Base-by-base conservation (phyloP, 2,113 vertebrate species). In the Gasterosteus nipponicus region DNA sequence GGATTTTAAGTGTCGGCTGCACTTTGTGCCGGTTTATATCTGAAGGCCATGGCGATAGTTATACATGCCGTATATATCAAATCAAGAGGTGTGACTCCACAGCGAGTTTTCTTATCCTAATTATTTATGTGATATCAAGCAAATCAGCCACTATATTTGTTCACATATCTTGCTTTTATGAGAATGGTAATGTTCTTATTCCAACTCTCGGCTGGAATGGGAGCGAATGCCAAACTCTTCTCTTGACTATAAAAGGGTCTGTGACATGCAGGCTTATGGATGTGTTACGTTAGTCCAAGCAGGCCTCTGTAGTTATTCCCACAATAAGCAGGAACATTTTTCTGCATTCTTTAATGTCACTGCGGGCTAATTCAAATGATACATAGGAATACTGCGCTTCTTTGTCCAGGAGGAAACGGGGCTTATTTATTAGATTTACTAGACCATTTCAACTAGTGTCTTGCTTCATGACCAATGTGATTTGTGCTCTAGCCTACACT, bases 291-390 rank as follows among this genome's bases (percentile, higher is more conserved):
- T 35, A 42, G 29, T 64, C 42, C 3, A 46, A 49, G 3, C 41
- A 9, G 0, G 7, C 16, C 35, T 47, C 16, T 33, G 67, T 18
- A 8, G 67, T 33, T 75, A 69, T 47, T 63, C 69, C 72, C 35
- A 46, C 57, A 38, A 15, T 64, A 72, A 69, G 46, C 63, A 72
- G 14, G 38, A 61, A 35, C 42, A 38, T 19, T 12, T 65, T 42
- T 59, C 10, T 61, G 29, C 58, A 31, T 77, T 69, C 49, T 54
- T 51, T 16, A 12, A 18, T 65, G 57, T 80, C 62, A 47, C 44
- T 35, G 44, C 42, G 16, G 8, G 44, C 75, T 74, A 69, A 74
- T 74, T 69, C 67, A 60, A 74, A 62, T 83, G 71, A 85, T 78
- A 1, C 54, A 71, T 59, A 22, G 56, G 2, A 18, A 15, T 49